These are phyloP conservation scores for Gryllus longicercus DNA, from an alignment of 2,888 invertebrate genomes.

Conservation along the genomic window DNA sequence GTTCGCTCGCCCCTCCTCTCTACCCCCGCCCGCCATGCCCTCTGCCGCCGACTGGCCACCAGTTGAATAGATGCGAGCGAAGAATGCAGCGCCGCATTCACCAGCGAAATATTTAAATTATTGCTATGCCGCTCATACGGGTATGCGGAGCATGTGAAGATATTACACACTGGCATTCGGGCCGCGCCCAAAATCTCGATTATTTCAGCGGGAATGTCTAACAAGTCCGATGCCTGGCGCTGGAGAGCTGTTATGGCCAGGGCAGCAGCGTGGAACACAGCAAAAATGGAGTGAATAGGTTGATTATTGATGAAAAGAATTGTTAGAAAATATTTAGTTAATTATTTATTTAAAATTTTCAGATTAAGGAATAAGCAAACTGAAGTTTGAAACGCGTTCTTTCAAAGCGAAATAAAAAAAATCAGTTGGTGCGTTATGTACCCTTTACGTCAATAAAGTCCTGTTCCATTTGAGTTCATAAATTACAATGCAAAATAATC, in stretches of 20 bases:
- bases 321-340: no score
- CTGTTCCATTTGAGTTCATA: no score
- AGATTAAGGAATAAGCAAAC: no score
- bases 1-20: not conserved
- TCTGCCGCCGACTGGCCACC: not conserved
- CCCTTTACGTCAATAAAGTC: no score
- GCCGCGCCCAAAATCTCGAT: constrained; percentile 8
- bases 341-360: no score
- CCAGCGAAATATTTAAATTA: constrained; percentile 17
- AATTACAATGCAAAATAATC: no score
- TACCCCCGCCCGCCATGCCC: not conserved
- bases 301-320: no score
- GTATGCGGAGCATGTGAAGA: constrained; percentile 17
- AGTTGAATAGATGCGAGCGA: not conserved
- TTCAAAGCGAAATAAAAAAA: no score
- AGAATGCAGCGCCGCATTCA: not conserved
- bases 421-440: no score
- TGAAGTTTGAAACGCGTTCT: no score
- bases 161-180: not conserved
- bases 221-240: not conserved
- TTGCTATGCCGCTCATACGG: constrained; percentile 1
- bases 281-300: no score
- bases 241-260: not conserved
- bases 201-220: constrained; percentile 10
- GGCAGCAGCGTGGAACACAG: not conserved